These are phyloP conservation scores for Luperina testacea DNA, from an alignment of 2,888 invertebrate genomes.

Conservation along the genomic window DNA sequence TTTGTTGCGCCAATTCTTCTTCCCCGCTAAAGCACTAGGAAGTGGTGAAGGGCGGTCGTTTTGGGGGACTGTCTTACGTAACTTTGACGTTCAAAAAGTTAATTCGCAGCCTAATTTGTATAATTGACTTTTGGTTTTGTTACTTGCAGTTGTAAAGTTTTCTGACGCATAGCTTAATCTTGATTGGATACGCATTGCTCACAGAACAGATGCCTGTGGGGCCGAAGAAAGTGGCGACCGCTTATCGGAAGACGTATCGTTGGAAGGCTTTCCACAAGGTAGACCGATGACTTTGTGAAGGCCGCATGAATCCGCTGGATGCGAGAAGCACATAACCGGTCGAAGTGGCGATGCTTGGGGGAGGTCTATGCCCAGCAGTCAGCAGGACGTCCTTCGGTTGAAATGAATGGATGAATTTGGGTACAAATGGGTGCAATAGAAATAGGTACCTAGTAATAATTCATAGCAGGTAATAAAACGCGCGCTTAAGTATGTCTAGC, in stretches of 20 bases:
- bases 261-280: background rate
- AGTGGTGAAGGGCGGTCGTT: background rate
- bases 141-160: background rate
- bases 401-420: background rate
- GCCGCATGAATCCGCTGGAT: background rate
- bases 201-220: background rate
- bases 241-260: background rate
- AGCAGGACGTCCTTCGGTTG: background rate
- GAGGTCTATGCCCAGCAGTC: background rate
- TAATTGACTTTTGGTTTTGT: background rate
- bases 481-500: background rate
- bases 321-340: background rate
- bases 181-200: background rate
- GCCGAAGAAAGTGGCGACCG: background rate
- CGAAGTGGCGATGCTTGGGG: background rate
- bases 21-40: background rate
- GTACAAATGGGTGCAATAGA: background rate
- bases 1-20: background rate
- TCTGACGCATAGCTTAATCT: background rate
- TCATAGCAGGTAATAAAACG: constrained; percentile 7
- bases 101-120: background rate
- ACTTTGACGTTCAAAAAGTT: background rate
- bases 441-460: constrained; percentile 3
- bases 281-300: background rate
- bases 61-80: background rate